A percentile compares a stretch with the other conserved stretches of the same genome.
Conservation (phyloP, 2,888 invertebrate species). For the Papilio protenor region DNA sequence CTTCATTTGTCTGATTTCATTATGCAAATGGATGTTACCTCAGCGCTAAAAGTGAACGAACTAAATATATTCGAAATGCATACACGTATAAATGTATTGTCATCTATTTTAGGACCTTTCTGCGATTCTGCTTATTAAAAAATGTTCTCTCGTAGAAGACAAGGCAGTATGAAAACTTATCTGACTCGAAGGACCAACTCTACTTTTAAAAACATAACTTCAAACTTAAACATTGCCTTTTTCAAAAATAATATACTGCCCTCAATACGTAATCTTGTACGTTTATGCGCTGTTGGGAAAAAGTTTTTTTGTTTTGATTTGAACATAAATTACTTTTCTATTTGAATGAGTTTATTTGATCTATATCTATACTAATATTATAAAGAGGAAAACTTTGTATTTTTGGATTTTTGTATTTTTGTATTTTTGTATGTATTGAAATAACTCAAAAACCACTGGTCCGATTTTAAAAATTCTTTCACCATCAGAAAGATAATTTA, state of each 20-base stretch:
- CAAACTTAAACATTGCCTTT: background rate
- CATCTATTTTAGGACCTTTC: background rate
- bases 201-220: background rate
- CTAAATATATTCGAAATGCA: slow-evolving; percentile 9
- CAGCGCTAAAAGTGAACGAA: slow-evolving; percentile 18
- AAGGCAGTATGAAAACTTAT: background rate
- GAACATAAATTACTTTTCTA: background rate
- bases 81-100: background rate
- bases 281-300: background rate
- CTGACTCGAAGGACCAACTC: slow-evolving; percentile 1
- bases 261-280: too few relatives aligned
- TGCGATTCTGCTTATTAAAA: background rate
- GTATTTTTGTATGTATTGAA: too few relatives aligned
- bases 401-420: too few relatives aligned
- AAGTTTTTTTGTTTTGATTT: background rate
- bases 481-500: too few relatives aligned
- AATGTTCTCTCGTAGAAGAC: background rate
- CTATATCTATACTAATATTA: too few relatives aligned
- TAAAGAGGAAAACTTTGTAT: too few relatives aligned
- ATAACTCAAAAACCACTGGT: too few relatives aligned
- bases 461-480: too few relatives aligned
- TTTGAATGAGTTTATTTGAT: background rate
- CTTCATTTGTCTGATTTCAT: slow-evolving; percentile 8
- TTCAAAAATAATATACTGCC: background rate
- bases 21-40: slow-evolving; percentile 22